phyloP scores from a whole-genome alignment of 35 echinoderm and acorn worm species.

The Heliocidaris tuberculata region DNA sequence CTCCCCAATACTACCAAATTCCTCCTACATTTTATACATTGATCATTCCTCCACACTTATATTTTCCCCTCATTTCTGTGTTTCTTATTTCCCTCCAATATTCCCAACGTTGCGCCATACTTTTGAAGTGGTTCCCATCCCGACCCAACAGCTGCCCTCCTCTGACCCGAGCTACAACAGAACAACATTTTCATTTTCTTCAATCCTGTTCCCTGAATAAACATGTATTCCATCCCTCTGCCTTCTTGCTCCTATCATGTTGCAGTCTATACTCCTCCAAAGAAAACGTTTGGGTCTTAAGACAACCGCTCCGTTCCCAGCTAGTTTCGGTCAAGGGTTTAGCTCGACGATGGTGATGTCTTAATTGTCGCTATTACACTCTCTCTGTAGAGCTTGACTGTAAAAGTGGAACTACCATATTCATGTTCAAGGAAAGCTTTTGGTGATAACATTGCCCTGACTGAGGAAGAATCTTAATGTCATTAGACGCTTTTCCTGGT shows the following conservation, averaged over 20 bases:
- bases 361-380: neutral
- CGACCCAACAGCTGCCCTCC: neutral
- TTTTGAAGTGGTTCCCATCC: neutral
- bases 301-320: neutral
- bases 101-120: neutral
- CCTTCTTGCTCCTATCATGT: constrained; percentile 16
- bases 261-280: constrained; percentile 15
- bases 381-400: neutral
- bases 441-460: neutral
- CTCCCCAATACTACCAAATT: too few species aligned
- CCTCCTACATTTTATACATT: too few species aligned
- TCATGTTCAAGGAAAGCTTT: neutral
- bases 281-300: constrained; percentile 8
- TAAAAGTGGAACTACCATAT: neutral
- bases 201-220: neutral
- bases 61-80: too few species aligned
- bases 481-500: neutral
- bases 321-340: neutral
- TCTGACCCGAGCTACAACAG: neutral
- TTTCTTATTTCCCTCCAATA: too few species aligned
- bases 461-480: neutral
- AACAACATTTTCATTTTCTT: constrained; percentile 36
- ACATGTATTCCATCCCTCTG: constrained; percentile 24
- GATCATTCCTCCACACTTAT: too few species aligned
- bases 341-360: neutral